Evolutionary conservation across 1,140 invertebrate species (phyloP).

Genomic region (Brachystomella parvula): DNA sequence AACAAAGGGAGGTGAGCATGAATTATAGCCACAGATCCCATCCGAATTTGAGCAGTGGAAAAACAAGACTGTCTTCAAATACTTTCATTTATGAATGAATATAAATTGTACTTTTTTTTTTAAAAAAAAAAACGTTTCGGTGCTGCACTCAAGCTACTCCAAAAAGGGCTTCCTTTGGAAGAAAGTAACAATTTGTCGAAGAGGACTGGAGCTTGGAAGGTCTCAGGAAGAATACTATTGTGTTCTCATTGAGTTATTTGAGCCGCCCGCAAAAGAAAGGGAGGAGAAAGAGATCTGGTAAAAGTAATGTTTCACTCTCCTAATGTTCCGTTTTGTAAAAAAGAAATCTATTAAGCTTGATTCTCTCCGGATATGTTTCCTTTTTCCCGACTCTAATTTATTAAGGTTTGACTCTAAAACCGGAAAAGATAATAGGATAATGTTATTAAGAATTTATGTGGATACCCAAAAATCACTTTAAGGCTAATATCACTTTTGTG

Average conservation of each 20-base stretch:
- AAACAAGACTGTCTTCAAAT: not conserved
- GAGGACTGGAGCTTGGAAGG: not conserved
- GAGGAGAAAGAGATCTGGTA: not conserved
- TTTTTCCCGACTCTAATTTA: not conserved
- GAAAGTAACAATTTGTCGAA: not conserved
- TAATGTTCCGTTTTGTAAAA: not conserved
- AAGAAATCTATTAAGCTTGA: constrained; percentile 1
- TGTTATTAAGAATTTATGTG: too few species aligned
- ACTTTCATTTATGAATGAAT: constrained; percentile 9
- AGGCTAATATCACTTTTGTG: too few species aligned
- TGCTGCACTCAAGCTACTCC: not conserved
- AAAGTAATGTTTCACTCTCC: not conserved
- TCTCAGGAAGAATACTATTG: constrained; percentile 9
- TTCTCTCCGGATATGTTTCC: constrained; percentile 7
- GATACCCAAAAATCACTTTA: not conserved
- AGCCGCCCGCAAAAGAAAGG: not conserved
- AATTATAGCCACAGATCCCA: not conserved
- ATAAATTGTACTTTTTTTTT: constrained; percentile 1
- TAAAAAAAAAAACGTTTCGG: not conserved
- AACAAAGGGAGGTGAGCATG: constrained; percentile 9
- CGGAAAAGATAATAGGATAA: not conserved
- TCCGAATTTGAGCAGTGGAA: too few species aligned
- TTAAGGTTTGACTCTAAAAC: not conserved
- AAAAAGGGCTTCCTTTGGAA: too few species aligned
- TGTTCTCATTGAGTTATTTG: constrained; percentile 8